These are phyloP conservation scores for Dendroctonus valens DNA, from an alignment of 1,140 invertebrate species.

Conservation along the genomic window DNA sequence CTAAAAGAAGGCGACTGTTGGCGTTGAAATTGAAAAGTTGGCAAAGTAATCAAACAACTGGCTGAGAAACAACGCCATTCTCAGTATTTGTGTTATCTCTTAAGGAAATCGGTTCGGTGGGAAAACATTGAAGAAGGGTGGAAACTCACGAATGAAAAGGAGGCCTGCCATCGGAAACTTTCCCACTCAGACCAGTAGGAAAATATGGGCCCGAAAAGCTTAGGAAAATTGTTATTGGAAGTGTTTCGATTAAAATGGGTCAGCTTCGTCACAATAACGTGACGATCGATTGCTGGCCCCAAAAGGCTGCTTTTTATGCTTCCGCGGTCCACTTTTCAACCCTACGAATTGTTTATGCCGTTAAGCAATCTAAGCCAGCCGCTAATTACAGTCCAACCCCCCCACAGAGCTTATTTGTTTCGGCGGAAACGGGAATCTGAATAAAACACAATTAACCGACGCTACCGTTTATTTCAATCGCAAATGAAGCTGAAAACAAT, in stretches of 20 bases:
- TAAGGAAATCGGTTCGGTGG: conserved; percentile 11
- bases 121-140: background rate
- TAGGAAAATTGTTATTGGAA: too few relatives aligned
- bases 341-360: too few relatives aligned
- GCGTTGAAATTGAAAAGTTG: conserved; percentile 19
- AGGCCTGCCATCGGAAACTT: too few relatives aligned
- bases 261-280: background rate
- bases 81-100: conserved; percentile 13
- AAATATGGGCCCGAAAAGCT: too few relatives aligned
- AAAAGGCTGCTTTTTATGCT: background rate
- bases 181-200: too few relatives aligned
- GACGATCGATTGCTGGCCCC: background rate
- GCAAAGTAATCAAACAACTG: conserved; percentile 22
- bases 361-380: too few relatives aligned
- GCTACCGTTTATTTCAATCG: conserved; percentile 11
- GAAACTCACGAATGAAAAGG: background rate
- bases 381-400: too few relatives aligned
- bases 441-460: conserved; percentile 9
- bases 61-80: conserved; percentile 12
- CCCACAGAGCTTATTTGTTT: background rate
- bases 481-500: conserved; percentile 7
- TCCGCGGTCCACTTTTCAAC: too few relatives aligned
- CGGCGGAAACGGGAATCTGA: background rate
- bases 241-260: too few relatives aligned
- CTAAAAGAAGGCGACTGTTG: conserved; percentile 7